These are phyloP conservation scores for Acrocyrtus sp. DNA, from an alignment of 2,888 invertebrate genomes.

Conservation along the genomic window DNA sequence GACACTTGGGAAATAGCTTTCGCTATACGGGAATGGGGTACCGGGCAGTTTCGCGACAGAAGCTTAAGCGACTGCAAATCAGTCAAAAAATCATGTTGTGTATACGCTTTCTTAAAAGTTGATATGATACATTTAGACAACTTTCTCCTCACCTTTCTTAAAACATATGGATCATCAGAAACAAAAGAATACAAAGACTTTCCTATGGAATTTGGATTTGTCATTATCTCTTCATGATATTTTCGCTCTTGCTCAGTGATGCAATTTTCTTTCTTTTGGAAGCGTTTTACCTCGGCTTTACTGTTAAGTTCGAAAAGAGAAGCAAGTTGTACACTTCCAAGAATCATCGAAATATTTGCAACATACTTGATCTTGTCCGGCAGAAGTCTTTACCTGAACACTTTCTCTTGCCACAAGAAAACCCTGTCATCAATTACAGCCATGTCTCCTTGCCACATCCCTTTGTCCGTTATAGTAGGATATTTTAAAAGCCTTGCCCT, in stretches of 20 bases:
- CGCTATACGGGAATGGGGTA: constrained; percentile 16
- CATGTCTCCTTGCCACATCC: constrained; percentile 37
- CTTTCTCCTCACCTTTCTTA: constrained; percentile 20
- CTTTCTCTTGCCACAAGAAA: constrained; percentile 54
- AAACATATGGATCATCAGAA: constrained; percentile 16
- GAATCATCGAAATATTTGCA: not conserved
- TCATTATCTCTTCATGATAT: constrained; percentile 32
- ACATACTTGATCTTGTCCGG: too few species aligned
- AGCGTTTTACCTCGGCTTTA: constrained; percentile 33
- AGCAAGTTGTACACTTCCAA: not conserved
- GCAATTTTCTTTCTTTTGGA: constrained; percentile 34
- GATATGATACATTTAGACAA: too few species aligned
- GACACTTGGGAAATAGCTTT: constrained; percentile 9
- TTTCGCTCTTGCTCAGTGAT: constrained; percentile 40
- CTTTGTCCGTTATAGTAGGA: constrained; percentile 35
- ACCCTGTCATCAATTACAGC: constrained; percentile 46
- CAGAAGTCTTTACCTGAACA: constrained; percentile 33
- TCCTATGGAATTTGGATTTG: constrained; percentile 24
- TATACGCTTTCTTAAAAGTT: too few species aligned
- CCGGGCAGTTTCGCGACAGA: constrained; percentile 25
- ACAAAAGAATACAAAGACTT: constrained; percentile 49
- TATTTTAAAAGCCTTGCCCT: constrained; percentile 51
- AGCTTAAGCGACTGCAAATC: constrained; percentile 14
- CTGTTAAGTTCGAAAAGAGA: too few species aligned
- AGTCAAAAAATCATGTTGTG: too few species aligned